Evolutionary conservation across 2,888 invertebrate species (phyloP).

Genomic region (Rhopalosiphum nymphaeae): DNA sequence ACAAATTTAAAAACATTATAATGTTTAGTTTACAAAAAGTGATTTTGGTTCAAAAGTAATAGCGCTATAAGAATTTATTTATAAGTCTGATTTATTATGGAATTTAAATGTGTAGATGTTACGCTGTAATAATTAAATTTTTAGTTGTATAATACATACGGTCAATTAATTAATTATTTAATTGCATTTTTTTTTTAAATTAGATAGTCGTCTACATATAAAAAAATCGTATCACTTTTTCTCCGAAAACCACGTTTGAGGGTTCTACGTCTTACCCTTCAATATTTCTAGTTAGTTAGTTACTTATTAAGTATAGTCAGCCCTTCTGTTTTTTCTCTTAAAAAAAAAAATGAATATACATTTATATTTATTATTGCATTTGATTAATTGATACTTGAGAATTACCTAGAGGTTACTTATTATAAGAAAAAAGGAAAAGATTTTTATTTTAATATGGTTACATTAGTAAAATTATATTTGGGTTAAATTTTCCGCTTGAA

Average conservation of each 20-base stretch:
- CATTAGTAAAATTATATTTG: background rate
- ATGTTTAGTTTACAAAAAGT: background rate
- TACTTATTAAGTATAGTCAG: background rate
- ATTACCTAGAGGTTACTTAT: background rate
- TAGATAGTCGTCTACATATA: background rate
- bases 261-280: background rate
- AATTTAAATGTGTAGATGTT: background rate
- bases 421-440: background rate
- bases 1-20: background rate
- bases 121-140: background rate
- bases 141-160: constrained; percentile 2
- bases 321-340: background rate
- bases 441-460: background rate
- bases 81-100: background rate
- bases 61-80: background rate
- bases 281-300: background rate
- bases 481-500: background rate
- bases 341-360: background rate
- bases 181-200: background rate
- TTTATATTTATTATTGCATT: background rate
- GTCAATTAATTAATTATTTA: background rate
- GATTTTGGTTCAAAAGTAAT: background rate
- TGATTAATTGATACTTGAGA: background rate
- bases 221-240: background rate
- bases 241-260: background rate